phyloP scores from a whole-genome alignment of 2,113 vertebrate genomes.

The Trinectes maculatus region DNA sequence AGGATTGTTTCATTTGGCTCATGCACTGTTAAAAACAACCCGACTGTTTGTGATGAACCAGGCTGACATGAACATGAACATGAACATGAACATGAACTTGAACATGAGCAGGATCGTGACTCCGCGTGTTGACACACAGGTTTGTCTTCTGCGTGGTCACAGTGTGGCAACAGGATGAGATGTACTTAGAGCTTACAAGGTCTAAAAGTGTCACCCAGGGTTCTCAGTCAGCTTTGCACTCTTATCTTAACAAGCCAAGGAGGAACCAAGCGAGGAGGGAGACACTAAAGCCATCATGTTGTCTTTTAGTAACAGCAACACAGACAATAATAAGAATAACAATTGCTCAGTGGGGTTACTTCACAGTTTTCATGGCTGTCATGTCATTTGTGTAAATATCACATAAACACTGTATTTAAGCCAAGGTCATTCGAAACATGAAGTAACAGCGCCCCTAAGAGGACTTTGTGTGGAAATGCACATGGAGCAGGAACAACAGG shows the following conservation, averaged over 20 bases:
- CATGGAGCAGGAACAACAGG: conserved; percentile 46
- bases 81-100: conserved; percentile 28
- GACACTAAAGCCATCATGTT: conserved; percentile 74
- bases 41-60: conserved; percentile 73
- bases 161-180: conserved; percentile 29
- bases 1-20: conserved; percentile 74
- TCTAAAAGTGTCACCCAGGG: conserved; percentile 74
- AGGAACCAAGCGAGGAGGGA: conserved; percentile 53
- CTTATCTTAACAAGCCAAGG: conserved; percentile 77
- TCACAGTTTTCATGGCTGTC: conserved; percentile 38
- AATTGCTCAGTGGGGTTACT: conserved; percentile 32
- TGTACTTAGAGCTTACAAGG: conserved; percentile 65
- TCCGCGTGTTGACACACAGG: not conserved
- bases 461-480: conserved; percentile 55
- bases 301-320: conserved; percentile 53
- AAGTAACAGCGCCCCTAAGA: conserved; percentile 64
- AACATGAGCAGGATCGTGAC: not conserved
- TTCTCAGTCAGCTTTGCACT: conserved; percentile 78
- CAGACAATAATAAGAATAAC: conserved; percentile 23
- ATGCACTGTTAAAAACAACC: conserved; percentile 78
- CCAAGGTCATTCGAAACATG: conserved; percentile 61
- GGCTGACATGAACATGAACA: conserved; percentile 48
- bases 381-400: conserved; percentile 55
- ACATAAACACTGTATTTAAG: conserved; percentile 44
- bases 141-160: conserved; percentile 5